phyloP scores from a whole-genome alignment of 2,113 vertebrate genomes.

The Chloebia gouldiae region DNA sequence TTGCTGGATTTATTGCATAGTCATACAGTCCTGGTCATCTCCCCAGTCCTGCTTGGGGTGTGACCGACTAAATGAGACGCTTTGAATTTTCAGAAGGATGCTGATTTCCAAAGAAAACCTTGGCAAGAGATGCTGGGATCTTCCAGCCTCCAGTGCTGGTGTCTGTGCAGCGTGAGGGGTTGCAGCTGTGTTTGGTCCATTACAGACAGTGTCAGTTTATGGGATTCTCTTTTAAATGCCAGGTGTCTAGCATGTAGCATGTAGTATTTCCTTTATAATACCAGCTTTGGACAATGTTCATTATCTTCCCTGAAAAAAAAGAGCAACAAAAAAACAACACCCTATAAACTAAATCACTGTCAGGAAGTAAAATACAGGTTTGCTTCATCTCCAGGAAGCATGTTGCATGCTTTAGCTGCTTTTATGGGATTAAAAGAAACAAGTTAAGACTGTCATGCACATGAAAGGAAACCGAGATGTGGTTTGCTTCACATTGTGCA shows the following conservation, averaged over 20 bases:
- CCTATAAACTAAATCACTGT: conserved; percentile 50
- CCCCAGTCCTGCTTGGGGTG: background rate
- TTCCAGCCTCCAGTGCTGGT: background rate
- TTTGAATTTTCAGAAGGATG: background rate
- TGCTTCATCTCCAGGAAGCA: conserved; percentile 44
- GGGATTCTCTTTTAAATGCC: background rate
- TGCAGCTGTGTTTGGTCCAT: background rate
- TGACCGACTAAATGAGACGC: background rate
- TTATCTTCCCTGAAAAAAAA: background rate
- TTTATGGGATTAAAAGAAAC: conserved; percentile 64
- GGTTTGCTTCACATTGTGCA: conserved; percentile 65
- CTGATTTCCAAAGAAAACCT: conserved; percentile 8
- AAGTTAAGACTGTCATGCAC: conserved; percentile 60
- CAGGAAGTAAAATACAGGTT: conserved; percentile 45
- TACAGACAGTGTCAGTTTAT: background rate
- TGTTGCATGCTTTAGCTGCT: conserved; percentile 56
- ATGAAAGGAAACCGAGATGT: conserved; percentile 59
- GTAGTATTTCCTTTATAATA: conserved; percentile 4
- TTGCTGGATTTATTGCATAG: background rate
- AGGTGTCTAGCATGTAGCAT: background rate
- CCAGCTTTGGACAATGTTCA: conserved; percentile 30
- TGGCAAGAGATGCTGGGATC: background rate
- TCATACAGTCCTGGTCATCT: background rate
- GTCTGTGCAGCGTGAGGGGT: background rate
- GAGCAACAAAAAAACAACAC: background rate